Conservation (phyloP, 2,113 vertebrate genomes). For the Otus sunia region DNA sequence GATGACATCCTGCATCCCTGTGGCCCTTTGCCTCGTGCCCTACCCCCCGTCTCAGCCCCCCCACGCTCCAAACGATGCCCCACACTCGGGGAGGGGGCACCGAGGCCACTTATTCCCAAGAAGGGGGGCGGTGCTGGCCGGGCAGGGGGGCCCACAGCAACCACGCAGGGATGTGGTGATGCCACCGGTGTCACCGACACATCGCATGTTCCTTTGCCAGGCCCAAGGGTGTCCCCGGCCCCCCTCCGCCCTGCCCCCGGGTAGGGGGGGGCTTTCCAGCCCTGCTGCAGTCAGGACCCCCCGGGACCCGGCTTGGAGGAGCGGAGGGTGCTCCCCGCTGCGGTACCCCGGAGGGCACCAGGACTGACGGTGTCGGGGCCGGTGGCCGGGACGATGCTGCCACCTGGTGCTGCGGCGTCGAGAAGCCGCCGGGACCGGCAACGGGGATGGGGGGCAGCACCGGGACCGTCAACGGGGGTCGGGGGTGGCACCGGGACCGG, state of each 20-base stretch:
- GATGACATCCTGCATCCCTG: not conserved
- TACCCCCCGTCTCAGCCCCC: not conserved
- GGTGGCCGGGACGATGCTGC: constrained; percentile 53
- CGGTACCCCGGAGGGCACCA: too few relatives aligned
- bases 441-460: not conserved
- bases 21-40: not conserved
- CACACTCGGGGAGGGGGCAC: not conserved
- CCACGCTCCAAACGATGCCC: not conserved
- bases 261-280: not conserved
- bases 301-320: not conserved
- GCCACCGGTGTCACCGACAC: not conserved
- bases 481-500: not conserved
- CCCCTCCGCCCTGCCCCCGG: too few relatives aligned
- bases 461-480: too few relatives aligned
- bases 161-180: not conserved
- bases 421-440: not conserved
- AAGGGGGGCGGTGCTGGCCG: not conserved
- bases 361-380: not conserved
- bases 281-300: not conserved
- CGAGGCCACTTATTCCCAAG: rapidly evolving
- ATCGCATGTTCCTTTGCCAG: rapidly evolving
- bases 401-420: constrained; percentile 15
- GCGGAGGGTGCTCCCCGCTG: not conserved
- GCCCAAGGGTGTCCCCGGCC: not conserved
- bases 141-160: not conserved